Conservation (phyloP, 2,888 invertebrate genomes). For the Stictocephala bisonia region DNA sequence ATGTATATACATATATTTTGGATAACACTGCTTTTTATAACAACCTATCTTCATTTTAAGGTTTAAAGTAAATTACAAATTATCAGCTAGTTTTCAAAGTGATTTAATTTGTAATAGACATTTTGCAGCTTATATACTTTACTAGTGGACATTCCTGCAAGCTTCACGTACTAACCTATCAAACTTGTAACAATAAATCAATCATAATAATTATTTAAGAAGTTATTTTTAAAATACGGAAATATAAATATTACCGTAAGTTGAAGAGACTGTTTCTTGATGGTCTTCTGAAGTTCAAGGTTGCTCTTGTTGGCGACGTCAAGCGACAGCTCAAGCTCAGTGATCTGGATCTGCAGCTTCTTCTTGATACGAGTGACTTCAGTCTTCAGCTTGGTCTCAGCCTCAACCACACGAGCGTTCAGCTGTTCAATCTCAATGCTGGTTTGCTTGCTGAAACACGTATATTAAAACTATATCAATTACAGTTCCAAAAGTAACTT, state of each 20-base stretch:
- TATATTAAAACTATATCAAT: no score
- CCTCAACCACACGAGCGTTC: slow-evolving; percentile 94
- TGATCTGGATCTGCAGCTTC: slow-evolving; percentile 98
- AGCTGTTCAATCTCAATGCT: slow-evolving; percentile 98
- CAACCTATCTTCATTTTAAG: no score
- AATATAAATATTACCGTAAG: slow-evolving; percentile 71
- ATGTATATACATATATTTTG: no score
- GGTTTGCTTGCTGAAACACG: slow-evolving; percentile 87
- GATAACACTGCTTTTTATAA: no score
- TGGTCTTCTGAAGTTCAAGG: slow-evolving; percentile 95
- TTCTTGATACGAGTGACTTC: slow-evolving; percentile 98
- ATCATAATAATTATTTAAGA: background rate
- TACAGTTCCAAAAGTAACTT: no score
- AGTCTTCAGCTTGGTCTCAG: slow-evolving; percentile 95
- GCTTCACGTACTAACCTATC: background rate
- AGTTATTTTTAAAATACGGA: no score
- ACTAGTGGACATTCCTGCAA: background rate
- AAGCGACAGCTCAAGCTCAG: slow-evolving; percentile 95
- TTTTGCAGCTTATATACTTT: no score
- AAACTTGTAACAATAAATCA: background rate
- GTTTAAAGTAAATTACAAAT: no score
- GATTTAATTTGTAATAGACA: no score
- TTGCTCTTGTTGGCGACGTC: slow-evolving; percentile 99
- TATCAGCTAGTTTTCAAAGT: no score
- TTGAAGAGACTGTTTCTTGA: slow-evolving; percentile 97